Evolutionary conservation across 2,888 invertebrate genomes (phyloP), one percentile per base, ranked within the genome.

Genomic region (Emmelina monodactyla): DNA sequence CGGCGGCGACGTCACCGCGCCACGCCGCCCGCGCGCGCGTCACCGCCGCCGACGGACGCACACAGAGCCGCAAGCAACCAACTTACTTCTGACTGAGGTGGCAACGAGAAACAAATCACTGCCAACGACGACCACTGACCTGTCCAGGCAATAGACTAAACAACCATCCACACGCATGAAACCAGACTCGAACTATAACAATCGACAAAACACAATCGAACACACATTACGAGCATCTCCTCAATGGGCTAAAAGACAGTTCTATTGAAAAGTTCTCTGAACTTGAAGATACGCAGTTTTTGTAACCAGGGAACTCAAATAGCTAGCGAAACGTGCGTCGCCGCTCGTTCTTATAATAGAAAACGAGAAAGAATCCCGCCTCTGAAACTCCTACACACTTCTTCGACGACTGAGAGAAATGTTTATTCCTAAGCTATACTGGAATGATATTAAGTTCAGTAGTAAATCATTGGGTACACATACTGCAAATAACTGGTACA

Each of bases 291-390:
- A n/a, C n/a, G n/a, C n/a, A n/a, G n/a, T n/a, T n/a, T n/a, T 42
- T 45, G 37, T 44, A 47, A 39, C 39, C 41, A 50, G 53, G 46
- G 43, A 48, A 52, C 51, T 51, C 47, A 45, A 49, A 45, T 44
- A 46, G 37, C 16, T 25, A 41, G 35, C 38, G 43, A 37, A 41
- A 38, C 38, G 25, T 11, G 25, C 11, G 25, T 31, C 42, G 47
- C 50, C 47, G 47, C 46, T 45, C 51, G 51, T 53, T 57, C 61
- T 65, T 62, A 57, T 51, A 59, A 60, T 63, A 67, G 57, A 46
- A 37, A 45, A 50, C 49, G 46, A 47, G 45, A 56, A 57, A 54
- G 45, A 55, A 53, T 54, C 46, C 39, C 39, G 44, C 49, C 49
- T 42, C 32, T 35, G 34, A 45, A 38, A 43, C 49, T 39, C 50